Base-by-base conservation (phyloP, 1,140 invertebrate genomes). In the Lysiphlebus fabarum region DNA sequence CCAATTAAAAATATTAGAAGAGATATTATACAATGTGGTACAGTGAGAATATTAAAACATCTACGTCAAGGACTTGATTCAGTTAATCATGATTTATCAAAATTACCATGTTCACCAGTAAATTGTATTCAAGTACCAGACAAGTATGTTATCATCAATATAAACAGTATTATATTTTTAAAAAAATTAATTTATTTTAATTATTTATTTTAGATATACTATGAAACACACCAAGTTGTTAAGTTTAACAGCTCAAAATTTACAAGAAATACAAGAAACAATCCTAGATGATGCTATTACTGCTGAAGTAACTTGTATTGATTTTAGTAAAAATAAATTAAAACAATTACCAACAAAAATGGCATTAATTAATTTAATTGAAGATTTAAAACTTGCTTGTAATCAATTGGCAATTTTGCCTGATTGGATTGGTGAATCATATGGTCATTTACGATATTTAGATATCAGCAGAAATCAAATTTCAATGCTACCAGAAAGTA, bases 401-500 rank as follows among this genome's bases (percentile, higher is more conserved):
- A 93, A 93, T 76, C 80, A 79, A 42, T 73, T 93, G 7, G 74
- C 75, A 6, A 56, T 55, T 11, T 63, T 92, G 9, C 88, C 89
- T 6, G 67, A 82, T 4, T 90, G 74, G 76, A 64, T 88, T 65
- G 82, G 94, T 40, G 81, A 84, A 43, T 70, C 79, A 54, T 90
- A 85, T 60, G 74, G 69, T 2, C 82, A 85, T 60, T 73, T 95
- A 10, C 84, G 86, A 47, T 88, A 80, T 66, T 71, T 94, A 10
- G 88, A 94, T 78, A 74, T 94, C 61, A 88, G 90, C 55, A 90
- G 86, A 70, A 95, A 96, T 79, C 73, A 78, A 40, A 75, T 96
- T 11, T 67, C 73, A 4, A 82, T 85, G 54, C 76, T 96, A 48
- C 92, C 92, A 0, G 61, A 70, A 1, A 87, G 86, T 67, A 77